Evolutionary conservation across 2,797 vertebrate genomes (phyloP), one percentile per base, ranked within the genome.

Genomic region (Meda fulgida): DNA sequence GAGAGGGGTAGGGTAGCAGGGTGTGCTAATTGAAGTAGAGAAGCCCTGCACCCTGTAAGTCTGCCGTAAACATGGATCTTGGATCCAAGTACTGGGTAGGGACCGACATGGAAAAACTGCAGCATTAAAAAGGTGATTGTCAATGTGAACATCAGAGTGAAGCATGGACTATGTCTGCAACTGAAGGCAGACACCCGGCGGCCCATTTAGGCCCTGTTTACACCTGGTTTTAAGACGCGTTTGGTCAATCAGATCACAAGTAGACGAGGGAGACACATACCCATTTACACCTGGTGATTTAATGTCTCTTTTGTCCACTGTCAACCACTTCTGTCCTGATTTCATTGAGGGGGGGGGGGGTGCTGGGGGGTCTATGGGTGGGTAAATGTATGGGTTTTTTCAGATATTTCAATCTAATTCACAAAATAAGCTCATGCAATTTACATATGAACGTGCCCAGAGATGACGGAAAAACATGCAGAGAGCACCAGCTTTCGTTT

Each of bases 1-100:
- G 84, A 91, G 83, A 89, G 89, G 90, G 85, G 89, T 86, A 91
- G 81, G 11, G 67, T 86, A 91, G 89, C 87, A 83, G 65, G 70
- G 73, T 78, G 88, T 85, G 80, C 72, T 88, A 86, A 89, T 84
- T 87, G 84, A 53, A 31, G 82, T 79, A 81, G 91, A 88, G 87
- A 89, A 91, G 89, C 85, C 76, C 26, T 86, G 71, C 70, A 76
- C 88, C 75, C 63, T 75, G 63, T 81, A 84, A 78, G 78, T 48
- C 40, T 78, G 53, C 78, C 4, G n/a, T 58, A 78, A 67, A 78
- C 67, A 84, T n/a, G 70, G 70, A 80, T 84, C 23, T 87, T 40
- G 70, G 34, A 60, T 80, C 58, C 40, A 66, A 71, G 46, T 73
- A 79, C 48, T 21, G 36, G 53, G 78, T 85, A 65, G 51, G 46